A percentile compares a stretch with the other conserved stretches of the same genome.
phyloP scores from a whole-genome alignment of 2,888 invertebrate species.

The Coenonympha glycerion region DNA sequence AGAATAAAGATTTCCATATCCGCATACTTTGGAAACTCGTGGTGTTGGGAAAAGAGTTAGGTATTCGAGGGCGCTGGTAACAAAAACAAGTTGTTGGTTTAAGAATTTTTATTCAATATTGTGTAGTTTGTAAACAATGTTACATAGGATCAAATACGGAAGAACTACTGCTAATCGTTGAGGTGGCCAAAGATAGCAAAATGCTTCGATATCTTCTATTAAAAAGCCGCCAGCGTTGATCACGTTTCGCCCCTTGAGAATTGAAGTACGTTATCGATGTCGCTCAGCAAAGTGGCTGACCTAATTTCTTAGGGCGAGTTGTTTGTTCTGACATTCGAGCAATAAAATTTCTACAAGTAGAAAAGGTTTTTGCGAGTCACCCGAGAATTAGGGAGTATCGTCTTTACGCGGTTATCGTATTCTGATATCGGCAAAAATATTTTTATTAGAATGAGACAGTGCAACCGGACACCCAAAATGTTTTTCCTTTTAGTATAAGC shows the following conservation, averaged over 20 bases:
- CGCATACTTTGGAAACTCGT: too few relatives aligned
- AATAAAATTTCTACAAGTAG: slow-evolving; percentile 12
- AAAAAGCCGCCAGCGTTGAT: slow-evolving; percentile 24
- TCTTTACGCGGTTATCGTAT: too few relatives aligned
- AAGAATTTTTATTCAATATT: too few relatives aligned
- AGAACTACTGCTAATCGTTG: neutral
- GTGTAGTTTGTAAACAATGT: too few relatives aligned
- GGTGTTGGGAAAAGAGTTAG: neutral
- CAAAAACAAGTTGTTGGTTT: too few relatives aligned
- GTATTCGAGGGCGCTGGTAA: neutral
- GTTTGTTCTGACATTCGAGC: slow-evolving; percentile 27
- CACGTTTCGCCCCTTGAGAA: slow-evolving; percentile 28
- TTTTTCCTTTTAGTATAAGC: neutral
- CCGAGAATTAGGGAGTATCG: neutral
- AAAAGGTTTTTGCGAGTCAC: slow-evolving; percentile 6
- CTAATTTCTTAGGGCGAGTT: slow-evolving; percentile 25
- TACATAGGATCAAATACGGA: too few relatives aligned
- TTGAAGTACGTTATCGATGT: slow-evolving; percentile 28
- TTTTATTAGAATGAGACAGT: neutral
- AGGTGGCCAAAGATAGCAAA: neutral
- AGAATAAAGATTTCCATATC: too few relatives aligned
- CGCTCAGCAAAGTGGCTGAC: slow-evolving; percentile 27
- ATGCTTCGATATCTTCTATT: slow-evolving; percentile 17
- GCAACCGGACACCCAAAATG: neutral
- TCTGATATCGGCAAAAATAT: neutral